Percentiles rank a stretch among this genome's conserved stretches.
These are phyloP conservation scores for Ceraclea dissimilis DNA, from an alignment of 2,888 invertebrate species.

Conservation along the genomic window DNA sequence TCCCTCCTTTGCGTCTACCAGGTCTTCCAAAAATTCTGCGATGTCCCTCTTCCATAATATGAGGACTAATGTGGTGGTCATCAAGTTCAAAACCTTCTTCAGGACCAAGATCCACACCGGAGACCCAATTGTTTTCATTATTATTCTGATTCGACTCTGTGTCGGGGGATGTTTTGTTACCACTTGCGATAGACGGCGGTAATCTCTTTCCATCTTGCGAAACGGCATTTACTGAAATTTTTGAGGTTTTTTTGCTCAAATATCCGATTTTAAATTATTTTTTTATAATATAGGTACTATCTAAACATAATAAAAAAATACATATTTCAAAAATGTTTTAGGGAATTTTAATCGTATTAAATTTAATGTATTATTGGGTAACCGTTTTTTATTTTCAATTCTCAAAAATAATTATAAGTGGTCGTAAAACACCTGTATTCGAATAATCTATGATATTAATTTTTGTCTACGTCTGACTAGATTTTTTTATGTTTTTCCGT, in stretches of 20 bases:
- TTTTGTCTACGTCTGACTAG: too few relatives aligned
- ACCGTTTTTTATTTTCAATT: too few relatives aligned
- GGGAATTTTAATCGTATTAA: too few relatives aligned
- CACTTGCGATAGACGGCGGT: slow-evolving; percentile 3
- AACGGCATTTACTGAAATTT: slow-evolving; percentile 21
- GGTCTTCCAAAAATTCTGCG: slow-evolving; percentile 45
- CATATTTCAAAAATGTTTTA: too few relatives aligned
- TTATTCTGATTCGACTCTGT: slow-evolving; percentile 2
- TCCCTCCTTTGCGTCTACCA: slow-evolving; percentile 40
- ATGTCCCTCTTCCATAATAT: slow-evolving; percentile 47
- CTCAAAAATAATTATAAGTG: too few relatives aligned
- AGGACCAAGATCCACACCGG: slow-evolving; percentile 46
- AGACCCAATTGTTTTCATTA: slow-evolving; percentile 40
- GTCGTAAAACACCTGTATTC: too few relatives aligned
- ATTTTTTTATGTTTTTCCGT: too few relatives aligned
- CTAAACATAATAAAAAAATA: too few relatives aligned
- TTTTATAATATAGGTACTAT: not conserved
- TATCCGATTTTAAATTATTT: not conserved
- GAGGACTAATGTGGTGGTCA: slow-evolving; percentile 47
- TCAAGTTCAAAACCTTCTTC: slow-evolving; percentile 48
- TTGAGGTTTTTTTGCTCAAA: not conserved
- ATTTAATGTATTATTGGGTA: too few relatives aligned
- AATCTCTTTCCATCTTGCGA: slow-evolving; percentile 20
- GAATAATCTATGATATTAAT: too few relatives aligned
- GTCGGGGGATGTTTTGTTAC: slow-evolving; percentile 8